Evolutionary conservation across 2,888 invertebrate genomes (phyloP), one percentile per base, ranked within the genome.

Genomic region (Tiliacea aurago): DNA sequence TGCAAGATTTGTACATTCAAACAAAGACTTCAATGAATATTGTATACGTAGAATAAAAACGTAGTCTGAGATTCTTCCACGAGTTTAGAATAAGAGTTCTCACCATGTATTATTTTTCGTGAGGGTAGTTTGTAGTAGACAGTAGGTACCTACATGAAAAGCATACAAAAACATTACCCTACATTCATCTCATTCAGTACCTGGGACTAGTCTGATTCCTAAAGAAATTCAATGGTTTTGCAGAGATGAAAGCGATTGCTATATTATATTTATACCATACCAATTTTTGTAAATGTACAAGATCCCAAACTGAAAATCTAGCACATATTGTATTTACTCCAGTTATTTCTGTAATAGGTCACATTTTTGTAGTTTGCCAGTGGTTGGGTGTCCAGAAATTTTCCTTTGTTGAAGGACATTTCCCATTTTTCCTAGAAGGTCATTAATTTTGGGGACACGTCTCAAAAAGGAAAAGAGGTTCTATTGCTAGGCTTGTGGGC

Each of bases 401-500:
- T 33, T 47, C 0, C 5, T 15, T 11, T 73, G 4, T 37, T 11
- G 18, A 76, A 73, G 67, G 80, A 80, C 61, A 51, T 73, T 77
- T 80, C 53, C 53, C 18, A 61, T 67, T 70, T 76, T 76, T 75
- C 65, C 62, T 66, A 72, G 86, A 89, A 89, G 88, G 89, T 84
- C 81, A 76, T 80, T 59, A 80, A 78, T 86, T 91, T 91, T 92
- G 86, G 88, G 87, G 84, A 83, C 87, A 89, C 74, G 81, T 90
- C 89, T 91, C 80, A 87, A 89, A 90, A 91, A 91, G 93, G 92
- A 91, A 93, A 92, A 93, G 92, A 93, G 93, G 92, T 90, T 93
- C 90, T 91, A 91, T 90, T 85, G 91, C 93, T 92, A 93, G 92
- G 94, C 92, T 92, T 86, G 94, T 95, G 92, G 95, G 95, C 92